phyloP scores from a whole-genome alignment of 2,888 invertebrate genomes.

The Machimus rusticus region DNA sequence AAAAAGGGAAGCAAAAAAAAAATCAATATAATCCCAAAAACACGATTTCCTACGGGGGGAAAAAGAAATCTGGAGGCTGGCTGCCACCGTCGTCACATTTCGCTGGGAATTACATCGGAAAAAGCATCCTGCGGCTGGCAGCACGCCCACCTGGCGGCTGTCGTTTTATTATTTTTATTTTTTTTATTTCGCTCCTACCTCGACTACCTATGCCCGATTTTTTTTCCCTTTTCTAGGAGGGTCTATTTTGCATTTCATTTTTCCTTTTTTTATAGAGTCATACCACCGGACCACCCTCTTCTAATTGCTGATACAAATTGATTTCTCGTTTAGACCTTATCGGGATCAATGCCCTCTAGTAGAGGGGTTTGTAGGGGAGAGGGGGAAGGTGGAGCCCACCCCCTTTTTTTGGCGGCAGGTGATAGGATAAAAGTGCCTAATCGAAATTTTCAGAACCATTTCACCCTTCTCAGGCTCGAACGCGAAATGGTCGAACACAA shows the following conservation, averaged over 20 bases:
- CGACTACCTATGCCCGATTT: neutral
- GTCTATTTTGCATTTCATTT: neutral
- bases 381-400: neutral
- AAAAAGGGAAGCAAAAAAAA: neutral
- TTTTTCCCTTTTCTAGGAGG: neutral
- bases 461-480: neutral
- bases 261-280: neutral
- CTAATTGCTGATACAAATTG: constrained; percentile 23
- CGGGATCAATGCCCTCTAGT: neutral
- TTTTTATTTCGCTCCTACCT: neutral
- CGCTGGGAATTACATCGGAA: neutral
- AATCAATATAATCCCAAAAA: constrained; percentile 13
- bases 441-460: constrained; percentile 21
- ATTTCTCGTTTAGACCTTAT: neutral
- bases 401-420: neutral
- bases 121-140: neutral
- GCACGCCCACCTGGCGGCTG: neutral
- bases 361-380: neutral
- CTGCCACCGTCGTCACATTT: neutral
- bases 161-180: neutral
- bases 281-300: neutral
- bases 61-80: neutral
- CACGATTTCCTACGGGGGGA: neutral
- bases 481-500: neutral
- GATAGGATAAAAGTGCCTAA: neutral